phyloP scores from a whole-genome alignment of 1,140 invertebrate genomes.

The Halictus rubicundus region DNA sequence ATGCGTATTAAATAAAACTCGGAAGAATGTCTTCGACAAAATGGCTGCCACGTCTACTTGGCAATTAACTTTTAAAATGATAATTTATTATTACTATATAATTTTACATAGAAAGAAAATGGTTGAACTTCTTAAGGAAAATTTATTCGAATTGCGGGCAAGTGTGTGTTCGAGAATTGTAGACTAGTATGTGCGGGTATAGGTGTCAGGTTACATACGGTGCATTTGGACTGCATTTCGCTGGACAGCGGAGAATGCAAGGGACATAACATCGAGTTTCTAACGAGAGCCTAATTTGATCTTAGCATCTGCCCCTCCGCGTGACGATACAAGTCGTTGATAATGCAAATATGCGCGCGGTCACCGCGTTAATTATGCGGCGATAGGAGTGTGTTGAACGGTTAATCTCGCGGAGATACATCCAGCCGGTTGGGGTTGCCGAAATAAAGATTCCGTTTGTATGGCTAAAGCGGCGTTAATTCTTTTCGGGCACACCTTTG shows the following conservation, averaged over 20 bases:
- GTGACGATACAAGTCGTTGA: slow-evolving; percentile 40
- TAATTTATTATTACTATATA: too few relatives aligned
- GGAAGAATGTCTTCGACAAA: too few relatives aligned
- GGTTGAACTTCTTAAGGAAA: too few relatives aligned
- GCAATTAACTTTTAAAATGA: too few relatives aligned
- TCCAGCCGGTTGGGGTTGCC: slow-evolving; percentile 7
- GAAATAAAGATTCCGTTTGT: slow-evolving; percentile 37
- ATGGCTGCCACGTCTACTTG: too few relatives aligned
- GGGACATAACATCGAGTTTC: slow-evolving; percentile 18
- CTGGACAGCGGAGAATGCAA: background rate
- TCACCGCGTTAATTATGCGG: slow-evolving; percentile 44
- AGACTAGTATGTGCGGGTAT: too few relatives aligned
- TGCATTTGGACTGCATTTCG: background rate
- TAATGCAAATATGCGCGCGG: slow-evolving; percentile 24
- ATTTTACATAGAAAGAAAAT: too few relatives aligned
- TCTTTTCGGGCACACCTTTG: slow-evolving; percentile 21
- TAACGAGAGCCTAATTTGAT: slow-evolving; percentile 30
- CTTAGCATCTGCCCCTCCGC: slow-evolving; percentile 38
- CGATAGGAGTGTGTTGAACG: slow-evolving; percentile 8
- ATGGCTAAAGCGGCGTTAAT: slow-evolving; percentile 2
- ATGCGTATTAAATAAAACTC: too few relatives aligned
- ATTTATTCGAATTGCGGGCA: too few relatives aligned
- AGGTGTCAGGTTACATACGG: too few relatives aligned
- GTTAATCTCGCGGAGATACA: slow-evolving; percentile 47
- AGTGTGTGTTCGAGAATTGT: too few relatives aligned